phyloP scores from a whole-genome alignment of 2,797 vertebrate species.

The Adrianichthys oophorus region DNA sequence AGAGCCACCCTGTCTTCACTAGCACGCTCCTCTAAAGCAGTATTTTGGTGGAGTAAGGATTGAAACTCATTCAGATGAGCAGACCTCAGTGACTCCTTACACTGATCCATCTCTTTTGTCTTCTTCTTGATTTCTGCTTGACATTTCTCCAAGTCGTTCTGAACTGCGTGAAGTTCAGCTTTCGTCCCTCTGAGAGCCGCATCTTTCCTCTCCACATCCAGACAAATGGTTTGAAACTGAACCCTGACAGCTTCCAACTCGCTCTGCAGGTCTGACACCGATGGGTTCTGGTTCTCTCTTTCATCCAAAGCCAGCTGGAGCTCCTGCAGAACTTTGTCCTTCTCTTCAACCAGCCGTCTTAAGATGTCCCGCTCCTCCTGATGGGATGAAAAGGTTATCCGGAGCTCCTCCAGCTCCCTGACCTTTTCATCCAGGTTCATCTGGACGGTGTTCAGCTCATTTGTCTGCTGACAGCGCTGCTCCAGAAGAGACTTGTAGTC shows the following conservation, averaged over 20 bases:
- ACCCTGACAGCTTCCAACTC: conserved; percentile 55
- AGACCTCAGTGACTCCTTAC: conserved; percentile 33
- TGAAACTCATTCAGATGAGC: conserved; percentile 48
- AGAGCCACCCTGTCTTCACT: conserved; percentile 45
- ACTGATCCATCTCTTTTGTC: conserved; percentile 45
- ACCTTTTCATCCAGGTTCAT: conserved; percentile 63
- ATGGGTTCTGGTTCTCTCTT: conserved; percentile 51
- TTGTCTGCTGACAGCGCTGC: conserved; percentile 70
- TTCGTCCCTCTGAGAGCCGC: conserved; percentile 41
- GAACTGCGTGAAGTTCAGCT: conserved; percentile 46
- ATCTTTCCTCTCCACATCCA: conserved; percentile 58
- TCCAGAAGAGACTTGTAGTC: conserved; percentile 70
- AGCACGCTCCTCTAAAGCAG: conserved; percentile 48
- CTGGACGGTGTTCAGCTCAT: conserved; percentile 64
- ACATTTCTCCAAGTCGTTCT: conserved; percentile 64
- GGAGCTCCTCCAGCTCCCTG: conserved; percentile 61
- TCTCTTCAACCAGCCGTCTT: conserved; percentile 49
- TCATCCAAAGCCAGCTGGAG: conserved; percentile 56
- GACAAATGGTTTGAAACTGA: conserved; percentile 33
- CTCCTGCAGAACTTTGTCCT: conserved; percentile 53
- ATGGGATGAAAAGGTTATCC: conserved; percentile 39
- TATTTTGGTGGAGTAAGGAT: conserved; percentile 42
- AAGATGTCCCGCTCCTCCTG: conserved; percentile 61
- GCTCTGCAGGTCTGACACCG: conserved; percentile 40
- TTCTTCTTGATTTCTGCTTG: conserved; percentile 46